Conservation (phyloP, 2,797 vertebrate species). For the Pogonophryne albipinna region DNA sequence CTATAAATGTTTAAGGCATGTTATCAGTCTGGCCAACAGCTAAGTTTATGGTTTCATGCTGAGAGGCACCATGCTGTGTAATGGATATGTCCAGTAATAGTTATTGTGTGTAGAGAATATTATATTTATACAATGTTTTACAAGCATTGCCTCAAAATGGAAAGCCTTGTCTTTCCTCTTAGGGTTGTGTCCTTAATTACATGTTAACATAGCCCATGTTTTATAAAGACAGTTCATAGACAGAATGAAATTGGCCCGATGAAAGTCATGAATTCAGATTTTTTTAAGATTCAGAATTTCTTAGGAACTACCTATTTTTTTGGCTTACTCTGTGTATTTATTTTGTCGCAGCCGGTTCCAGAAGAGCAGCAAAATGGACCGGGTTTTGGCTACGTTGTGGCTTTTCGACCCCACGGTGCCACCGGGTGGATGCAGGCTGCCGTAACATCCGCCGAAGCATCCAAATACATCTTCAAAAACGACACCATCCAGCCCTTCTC, state of each 20-base stretch:
- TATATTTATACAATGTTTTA: conserved; percentile 13
- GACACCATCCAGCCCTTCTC: conserved; percentile 96
- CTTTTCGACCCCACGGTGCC: conserved; percentile 92
- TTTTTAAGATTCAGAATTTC: no score
- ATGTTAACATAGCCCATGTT: neutral
- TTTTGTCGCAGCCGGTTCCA: conserved; percentile 89
- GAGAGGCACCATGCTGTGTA: conserved; percentile 46
- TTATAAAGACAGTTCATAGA: neutral
- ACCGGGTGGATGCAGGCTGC: conserved; percentile 97
- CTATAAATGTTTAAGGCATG: conserved; percentile 56
- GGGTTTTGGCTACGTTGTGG: conserved; percentile 97
- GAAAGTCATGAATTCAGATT: no score
- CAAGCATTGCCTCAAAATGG: conserved; percentile 2
- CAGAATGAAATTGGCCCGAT: neutral
- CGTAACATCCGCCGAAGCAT: conserved; percentile 91
- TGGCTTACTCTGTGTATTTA: neutral
- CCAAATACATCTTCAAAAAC: conserved; percentile 94
- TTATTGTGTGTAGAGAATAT: conserved; percentile 27
- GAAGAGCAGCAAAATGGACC: conserved; percentile 96
- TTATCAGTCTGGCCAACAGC: conserved; percentile 53
- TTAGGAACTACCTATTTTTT: no score
- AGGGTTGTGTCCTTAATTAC: neutral
- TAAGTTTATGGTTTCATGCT: conserved; percentile 41
- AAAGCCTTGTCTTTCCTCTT: conserved; percentile 9
- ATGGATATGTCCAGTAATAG: conserved; percentile 44